Conservation (phyloP, 2,888 invertebrate species). For the Acrobasis suavella region DNA sequence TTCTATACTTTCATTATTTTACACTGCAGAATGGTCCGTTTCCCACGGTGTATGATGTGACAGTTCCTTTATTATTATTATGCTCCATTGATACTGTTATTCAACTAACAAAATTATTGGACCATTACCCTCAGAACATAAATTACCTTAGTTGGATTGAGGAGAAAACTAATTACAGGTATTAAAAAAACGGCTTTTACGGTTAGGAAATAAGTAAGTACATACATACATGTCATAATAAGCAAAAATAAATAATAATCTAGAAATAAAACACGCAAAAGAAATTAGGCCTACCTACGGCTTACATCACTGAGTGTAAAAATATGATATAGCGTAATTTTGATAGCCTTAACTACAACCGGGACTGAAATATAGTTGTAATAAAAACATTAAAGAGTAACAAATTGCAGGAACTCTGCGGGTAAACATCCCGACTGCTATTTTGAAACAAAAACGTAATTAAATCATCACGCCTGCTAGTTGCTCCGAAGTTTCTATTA, state of each 20-base stretch:
- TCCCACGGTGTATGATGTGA: constrained; percentile 16
- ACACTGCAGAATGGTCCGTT: constrained; percentile 9
- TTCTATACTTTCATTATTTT: background rate
- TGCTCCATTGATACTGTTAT: constrained; percentile 15
- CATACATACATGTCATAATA: no score
- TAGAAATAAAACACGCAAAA: no score
- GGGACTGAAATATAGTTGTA: constrained; percentile 31
- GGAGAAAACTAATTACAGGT: background rate
- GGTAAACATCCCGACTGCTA: constrained; percentile 49
- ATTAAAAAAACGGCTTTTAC: no score
- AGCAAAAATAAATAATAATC: no score
- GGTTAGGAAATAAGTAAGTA: no score
- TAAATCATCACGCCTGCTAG: constrained; percentile 16
- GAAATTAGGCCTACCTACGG: no score
- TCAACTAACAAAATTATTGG: constrained; percentile 12
- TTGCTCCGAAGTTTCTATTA: constrained; percentile 17
- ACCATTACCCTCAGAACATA: background rate
- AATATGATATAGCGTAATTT: constrained; percentile 20
- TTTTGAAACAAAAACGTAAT: constrained; percentile 34
- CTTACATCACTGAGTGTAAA: no score
- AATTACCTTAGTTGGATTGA: background rate
- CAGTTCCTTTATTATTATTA: constrained; percentile 7
- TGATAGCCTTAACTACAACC: constrained; percentile 20
- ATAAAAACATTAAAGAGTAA: constrained; percentile 44
- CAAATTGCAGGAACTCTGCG: constrained; percentile 48